Evolutionary conservation across 2,113 vertebrate species (phyloP).

Genomic region (Toxotes jaculatrix): DNA sequence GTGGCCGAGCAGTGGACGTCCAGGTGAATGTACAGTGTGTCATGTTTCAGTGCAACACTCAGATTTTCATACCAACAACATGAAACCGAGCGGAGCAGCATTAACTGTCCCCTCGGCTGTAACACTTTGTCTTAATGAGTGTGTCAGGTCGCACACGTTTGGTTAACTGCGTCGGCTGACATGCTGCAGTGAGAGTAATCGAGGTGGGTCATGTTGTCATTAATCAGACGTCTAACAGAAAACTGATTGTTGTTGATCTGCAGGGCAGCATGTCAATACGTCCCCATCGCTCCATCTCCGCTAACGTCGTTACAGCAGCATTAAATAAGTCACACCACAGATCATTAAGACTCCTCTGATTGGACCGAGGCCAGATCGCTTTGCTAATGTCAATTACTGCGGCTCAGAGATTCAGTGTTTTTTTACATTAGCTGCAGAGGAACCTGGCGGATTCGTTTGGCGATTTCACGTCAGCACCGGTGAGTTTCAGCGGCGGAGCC

Average conservation of each 20-base stretch:
- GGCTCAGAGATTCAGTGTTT: too few species aligned
- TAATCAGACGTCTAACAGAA: slow-evolving; percentile 64
- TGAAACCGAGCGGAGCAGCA: neutral
- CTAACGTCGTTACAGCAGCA: slow-evolving; percentile 65
- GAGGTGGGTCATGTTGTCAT: slow-evolving; percentile 53
- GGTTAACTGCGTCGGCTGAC: slow-evolving; percentile 60
- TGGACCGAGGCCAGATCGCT: slow-evolving; percentile 53
- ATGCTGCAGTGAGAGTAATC: slow-evolving; percentile 56
- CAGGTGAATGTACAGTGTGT: too few species aligned
- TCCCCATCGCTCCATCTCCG: slow-evolving; percentile 37
- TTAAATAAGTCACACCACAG: slow-evolving; percentile 49
- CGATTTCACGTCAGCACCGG: too few species aligned
- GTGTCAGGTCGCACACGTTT: slow-evolving; percentile 42
- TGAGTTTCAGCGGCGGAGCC: too few species aligned
- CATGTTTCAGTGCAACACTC: too few species aligned
- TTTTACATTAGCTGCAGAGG: too few species aligned
- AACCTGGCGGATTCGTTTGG: too few species aligned
- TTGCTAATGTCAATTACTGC: slow-evolving; percentile 52
- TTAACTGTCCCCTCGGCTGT: neutral
- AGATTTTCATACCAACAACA: too few species aligned
- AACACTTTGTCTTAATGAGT: slow-evolving; percentile 47
- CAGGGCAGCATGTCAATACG: slow-evolving; percentile 69
- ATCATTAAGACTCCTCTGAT: slow-evolving; percentile 57
- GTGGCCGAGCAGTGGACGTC: too few species aligned
- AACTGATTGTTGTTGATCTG: slow-evolving; percentile 73